Evolutionary conservation across 2,888 invertebrate genomes (phyloP).

Genomic region (Philaethria dido): DNA sequence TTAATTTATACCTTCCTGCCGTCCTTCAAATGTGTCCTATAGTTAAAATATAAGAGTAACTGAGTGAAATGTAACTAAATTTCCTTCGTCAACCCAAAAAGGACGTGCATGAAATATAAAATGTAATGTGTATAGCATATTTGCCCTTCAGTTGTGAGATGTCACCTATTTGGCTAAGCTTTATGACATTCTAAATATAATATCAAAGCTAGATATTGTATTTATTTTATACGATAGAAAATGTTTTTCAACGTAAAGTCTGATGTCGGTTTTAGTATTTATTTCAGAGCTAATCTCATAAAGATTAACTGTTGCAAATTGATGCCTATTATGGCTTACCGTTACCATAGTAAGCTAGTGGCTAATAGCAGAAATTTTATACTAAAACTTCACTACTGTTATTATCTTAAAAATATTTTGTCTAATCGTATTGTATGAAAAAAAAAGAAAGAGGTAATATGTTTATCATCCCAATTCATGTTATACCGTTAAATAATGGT

Average conservation of each 20-base stretch:
- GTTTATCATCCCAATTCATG: background rate
- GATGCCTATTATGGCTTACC: slow-evolving; percentile 10
- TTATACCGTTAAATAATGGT: background rate
- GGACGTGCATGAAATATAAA: background rate
- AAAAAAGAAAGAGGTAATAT: background rate
- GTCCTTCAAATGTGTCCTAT: background rate
- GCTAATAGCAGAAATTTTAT: slow-evolving; percentile 10
- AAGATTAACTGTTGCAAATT: background rate
- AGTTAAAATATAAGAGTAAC: background rate
- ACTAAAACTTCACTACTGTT: background rate
- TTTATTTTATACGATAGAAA: background rate
- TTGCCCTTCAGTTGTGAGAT: background rate
- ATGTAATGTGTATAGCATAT: background rate
- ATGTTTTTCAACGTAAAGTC: background rate
- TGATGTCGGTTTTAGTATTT: slow-evolving; percentile 5
- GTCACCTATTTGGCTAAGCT: background rate
- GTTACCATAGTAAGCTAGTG: slow-evolving; percentile 4
- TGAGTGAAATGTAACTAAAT: background rate
- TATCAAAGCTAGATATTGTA: background rate
- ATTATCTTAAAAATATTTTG: background rate
- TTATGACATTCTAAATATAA: background rate
- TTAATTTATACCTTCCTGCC: background rate
- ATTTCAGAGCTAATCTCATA: background rate
- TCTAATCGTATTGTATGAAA: background rate
- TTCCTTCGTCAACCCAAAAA: background rate